These are phyloP conservation scores for Tetramorium simillimum DNA, from an alignment of 1,140 invertebrate species.

Conservation along the genomic window DNA sequence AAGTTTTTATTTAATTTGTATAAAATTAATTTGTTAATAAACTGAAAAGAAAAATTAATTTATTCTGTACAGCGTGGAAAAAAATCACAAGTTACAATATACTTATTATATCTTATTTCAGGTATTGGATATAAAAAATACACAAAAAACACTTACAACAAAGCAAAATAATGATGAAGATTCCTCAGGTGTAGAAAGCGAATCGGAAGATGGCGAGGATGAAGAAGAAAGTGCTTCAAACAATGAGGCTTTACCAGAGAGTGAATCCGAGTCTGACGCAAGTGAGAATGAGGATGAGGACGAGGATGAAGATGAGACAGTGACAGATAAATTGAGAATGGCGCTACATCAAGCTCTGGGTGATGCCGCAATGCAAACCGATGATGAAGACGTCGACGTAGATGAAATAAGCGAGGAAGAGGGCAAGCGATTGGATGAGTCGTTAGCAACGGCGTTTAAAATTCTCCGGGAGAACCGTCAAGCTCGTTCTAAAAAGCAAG, in stretches of 20 bases:
- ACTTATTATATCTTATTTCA: conserved; percentile 62
- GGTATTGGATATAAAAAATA: conserved; percentile 88
- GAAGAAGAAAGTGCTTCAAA: conserved; percentile 80
- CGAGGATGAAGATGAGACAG: conserved; percentile 87
- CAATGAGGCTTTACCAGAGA: conserved; percentile 78
- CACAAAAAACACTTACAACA: conserved; percentile 86
- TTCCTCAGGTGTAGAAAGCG: conserved; percentile 71
- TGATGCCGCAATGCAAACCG: conserved; percentile 85
- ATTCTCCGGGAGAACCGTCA: conserved; percentile 87
- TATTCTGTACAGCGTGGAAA: conserved; percentile 1
- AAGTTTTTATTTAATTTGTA: conserved; percentile 62
- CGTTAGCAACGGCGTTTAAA: conserved; percentile 90
- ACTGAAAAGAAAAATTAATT: not conserved
- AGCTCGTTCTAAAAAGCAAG: conserved; percentile 88
- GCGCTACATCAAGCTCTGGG: conserved; percentile 89
- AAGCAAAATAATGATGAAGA: conserved; percentile 80
- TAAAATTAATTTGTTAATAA: not conserved
- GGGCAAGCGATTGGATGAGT: conserved; percentile 89
- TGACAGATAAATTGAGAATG: conserved; percentile 88
- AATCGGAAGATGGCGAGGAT: conserved; percentile 78
- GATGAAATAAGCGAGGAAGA: conserved; percentile 92
- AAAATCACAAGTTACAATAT: conserved; percentile 3
- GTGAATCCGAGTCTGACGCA: conserved; percentile 71
- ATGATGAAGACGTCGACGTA: conserved; percentile 90
- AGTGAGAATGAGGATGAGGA: conserved; percentile 78